phyloP scores from a whole-genome alignment of 2,797 vertebrate species.

The Tokudaia muenninki region DNA sequence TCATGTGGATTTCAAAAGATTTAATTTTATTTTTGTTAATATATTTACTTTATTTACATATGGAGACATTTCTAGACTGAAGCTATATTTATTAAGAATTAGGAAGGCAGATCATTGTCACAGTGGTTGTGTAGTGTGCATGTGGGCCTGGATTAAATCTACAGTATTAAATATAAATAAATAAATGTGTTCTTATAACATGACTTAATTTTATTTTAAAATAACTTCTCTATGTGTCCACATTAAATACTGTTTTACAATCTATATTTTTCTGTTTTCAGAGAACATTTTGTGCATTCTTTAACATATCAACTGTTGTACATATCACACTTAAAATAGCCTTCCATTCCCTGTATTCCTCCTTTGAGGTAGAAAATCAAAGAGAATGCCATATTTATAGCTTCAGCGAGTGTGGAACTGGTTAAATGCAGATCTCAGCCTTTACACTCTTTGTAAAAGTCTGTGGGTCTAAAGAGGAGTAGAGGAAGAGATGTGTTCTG shows the following conservation, averaged over 20 bases:
- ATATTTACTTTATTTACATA: conserved; percentile 33
- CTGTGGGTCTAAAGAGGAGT: background rate
- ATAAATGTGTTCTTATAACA: background rate
- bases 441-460: conserved; percentile 12
- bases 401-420: background rate
- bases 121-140: background rate
- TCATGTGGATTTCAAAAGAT: conserved; percentile 2
- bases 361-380: conserved; percentile 47
- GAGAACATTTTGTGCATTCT: background rate
- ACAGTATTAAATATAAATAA: background rate
- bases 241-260: background rate
- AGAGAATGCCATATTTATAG: background rate
- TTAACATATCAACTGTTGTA: conserved; percentile 31
- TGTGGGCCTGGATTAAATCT: background rate
- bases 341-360: background rate
- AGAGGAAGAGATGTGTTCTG: conserved; percentile 8
- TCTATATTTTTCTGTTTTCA: background rate
- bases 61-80: conserved; percentile 5
- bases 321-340: background rate
- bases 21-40: conserved; percentile 46
- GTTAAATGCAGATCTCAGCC: background rate
- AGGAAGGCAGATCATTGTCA: background rate
- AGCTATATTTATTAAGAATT: background rate
- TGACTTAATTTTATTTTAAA: conserved; percentile 52
- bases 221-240: background rate